These are phyloP conservation scores for Andrena camellia DNA, from an alignment of 2,888 invertebrate species.

Conservation along the genomic window DNA sequence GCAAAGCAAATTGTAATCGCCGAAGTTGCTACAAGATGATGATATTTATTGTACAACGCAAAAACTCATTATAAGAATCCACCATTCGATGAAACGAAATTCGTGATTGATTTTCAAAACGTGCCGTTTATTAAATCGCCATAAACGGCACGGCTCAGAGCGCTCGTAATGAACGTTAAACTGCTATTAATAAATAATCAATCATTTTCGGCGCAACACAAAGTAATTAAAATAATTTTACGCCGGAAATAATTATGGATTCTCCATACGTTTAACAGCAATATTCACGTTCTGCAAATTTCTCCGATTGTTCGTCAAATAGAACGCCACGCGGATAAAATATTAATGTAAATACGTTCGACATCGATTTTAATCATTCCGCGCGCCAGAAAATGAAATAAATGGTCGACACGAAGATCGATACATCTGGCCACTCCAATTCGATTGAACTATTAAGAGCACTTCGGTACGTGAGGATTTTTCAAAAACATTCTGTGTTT, in stretches of 20 bases:
- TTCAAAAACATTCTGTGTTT: no score
- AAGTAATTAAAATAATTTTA: slow-evolving; percentile 33
- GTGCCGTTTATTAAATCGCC: slow-evolving; percentile 1
- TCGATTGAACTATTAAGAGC: no score
- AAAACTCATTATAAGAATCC: slow-evolving; percentile 11
- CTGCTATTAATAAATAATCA: slow-evolving; percentile 13
- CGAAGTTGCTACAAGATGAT: background rate
- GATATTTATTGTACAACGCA: slow-evolving; percentile 5
- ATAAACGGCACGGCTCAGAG: background rate
- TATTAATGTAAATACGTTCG: background rate
- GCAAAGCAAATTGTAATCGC: slow-evolving; percentile 37
- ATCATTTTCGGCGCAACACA: background rate
- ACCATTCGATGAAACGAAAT: slow-evolving; percentile 13
- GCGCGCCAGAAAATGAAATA: no score
- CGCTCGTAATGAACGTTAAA: slow-evolving; percentile 22
- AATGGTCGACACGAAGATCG: no score
- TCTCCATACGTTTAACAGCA: background rate
- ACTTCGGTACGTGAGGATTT: no score
- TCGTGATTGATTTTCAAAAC: background rate
- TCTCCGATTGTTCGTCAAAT: background rate
- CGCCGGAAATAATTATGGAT: background rate
- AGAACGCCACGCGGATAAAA: background rate
- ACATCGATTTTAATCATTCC: background rate
- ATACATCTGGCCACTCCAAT: no score
- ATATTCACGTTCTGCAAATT: slow-evolving; percentile 20